A percentile compares a stretch with the other conserved stretches of the same genome.
These are phyloP conservation scores for Leptobrachium leishanense DNA, from an alignment of 2,113 vertebrate species.

Conservation along the genomic window DNA sequence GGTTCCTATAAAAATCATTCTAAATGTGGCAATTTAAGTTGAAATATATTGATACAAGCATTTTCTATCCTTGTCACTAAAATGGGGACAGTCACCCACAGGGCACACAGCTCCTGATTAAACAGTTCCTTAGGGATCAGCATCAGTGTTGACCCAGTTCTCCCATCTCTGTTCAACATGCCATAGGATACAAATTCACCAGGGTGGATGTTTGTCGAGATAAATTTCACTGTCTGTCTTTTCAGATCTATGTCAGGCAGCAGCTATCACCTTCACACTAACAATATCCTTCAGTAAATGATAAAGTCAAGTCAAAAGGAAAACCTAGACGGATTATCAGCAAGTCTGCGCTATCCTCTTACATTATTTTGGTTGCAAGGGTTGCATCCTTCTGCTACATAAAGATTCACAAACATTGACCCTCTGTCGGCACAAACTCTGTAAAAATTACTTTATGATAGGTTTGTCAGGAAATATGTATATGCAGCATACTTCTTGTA, in stretches of 20 bases:
- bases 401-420: constrained; percentile 52
- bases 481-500: no score
- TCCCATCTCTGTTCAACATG: constrained; percentile 42
- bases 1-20: constrained; percentile 46
- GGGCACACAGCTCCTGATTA: constrained; percentile 41
- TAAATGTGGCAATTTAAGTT: constrained; percentile 48
- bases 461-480: background rate
- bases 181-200: constrained; percentile 62
- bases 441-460: constrained; percentile 1
- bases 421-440: background rate
- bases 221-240: constrained; percentile 73
- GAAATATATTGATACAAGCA: constrained; percentile 46
- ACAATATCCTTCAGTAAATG: constrained; percentile 75
- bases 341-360: constrained; percentile 72
- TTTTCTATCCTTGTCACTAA: constrained; percentile 48
- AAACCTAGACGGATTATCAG: constrained; percentile 77
- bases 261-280: constrained; percentile 71
- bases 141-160: constrained; percentile 40
- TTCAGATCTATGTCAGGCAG: constrained; percentile 55
- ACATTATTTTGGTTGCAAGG: constrained; percentile 71
- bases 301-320: constrained; percentile 75
- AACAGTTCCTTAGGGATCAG: constrained; percentile 34
- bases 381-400: constrained; percentile 68
- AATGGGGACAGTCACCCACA: constrained; percentile 44
- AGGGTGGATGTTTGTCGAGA: constrained; percentile 68